Percentiles rank a stretch among this genome's conserved stretches.
Conservation (phyloP, 2,113 vertebrate species). For the Glaucidium brasilianum region DNA sequence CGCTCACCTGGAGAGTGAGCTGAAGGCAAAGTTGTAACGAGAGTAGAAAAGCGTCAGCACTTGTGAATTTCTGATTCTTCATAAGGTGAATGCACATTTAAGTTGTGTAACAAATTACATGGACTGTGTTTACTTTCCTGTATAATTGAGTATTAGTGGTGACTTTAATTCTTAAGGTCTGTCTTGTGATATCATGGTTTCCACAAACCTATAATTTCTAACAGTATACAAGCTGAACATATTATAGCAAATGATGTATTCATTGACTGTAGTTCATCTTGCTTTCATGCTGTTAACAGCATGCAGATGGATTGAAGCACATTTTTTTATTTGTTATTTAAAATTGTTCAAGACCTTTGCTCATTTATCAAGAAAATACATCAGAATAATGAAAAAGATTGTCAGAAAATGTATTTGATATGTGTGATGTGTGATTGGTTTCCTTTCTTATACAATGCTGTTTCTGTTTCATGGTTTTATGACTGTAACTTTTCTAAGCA, state of each 20-base stretch:
- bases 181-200: background rate
- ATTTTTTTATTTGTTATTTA: background rate
- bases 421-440: background rate
- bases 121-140: background rate
- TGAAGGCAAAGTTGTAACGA: background rate
- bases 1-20: background rate
- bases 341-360: background rate
- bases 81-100: background rate
- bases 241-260: background rate
- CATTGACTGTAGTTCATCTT: background rate
- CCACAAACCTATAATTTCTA: background rate
- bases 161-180: background rate
- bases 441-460: background rate
- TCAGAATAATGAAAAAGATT: background rate
- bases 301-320: background rate
- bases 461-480: background rate
- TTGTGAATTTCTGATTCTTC: background rate
- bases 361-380: background rate
- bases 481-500: background rate
- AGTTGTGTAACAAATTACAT: background rate
- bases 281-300: background rate
- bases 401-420: background rate
- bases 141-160: background rate
- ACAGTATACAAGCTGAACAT: background rate
- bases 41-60: background rate